Conservation (phyloP, 2,113 vertebrate genomes). For the Thamnophis sirtalis region DNA sequence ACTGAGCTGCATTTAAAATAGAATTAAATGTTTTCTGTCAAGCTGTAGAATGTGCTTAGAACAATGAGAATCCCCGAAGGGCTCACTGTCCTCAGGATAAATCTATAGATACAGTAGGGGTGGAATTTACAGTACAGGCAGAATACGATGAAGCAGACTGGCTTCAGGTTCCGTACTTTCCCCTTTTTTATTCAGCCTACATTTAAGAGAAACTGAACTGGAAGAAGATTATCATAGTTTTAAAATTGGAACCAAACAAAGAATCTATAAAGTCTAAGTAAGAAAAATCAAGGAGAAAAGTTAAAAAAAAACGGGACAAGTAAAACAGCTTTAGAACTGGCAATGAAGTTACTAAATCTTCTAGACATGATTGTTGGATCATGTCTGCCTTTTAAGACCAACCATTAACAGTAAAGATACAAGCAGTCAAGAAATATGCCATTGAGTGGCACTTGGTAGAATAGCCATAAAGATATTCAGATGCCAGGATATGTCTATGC, state of each 20-base stretch:
- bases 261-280: neutral
- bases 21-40: neutral
- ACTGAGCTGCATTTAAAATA: neutral
- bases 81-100: neutral
- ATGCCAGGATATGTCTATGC: neutral
- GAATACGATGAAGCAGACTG: neutral
- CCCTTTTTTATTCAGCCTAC: neutral
- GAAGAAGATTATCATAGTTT: neutral
- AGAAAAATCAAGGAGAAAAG: neutral
- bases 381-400: neutral
- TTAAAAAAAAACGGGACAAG: neutral
- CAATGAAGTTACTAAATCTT: neutral
- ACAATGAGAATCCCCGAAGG: neutral
- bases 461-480: neutral
- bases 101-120: neutral
- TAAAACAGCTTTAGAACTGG: neutral
- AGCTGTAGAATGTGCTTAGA: neutral
- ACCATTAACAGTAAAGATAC: neutral
- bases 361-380: neutral
- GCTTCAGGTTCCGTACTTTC: neutral
- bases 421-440: neutral
- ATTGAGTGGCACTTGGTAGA: neutral
- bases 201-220: neutral
- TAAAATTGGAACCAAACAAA: neutral
- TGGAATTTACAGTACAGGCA: neutral